Percentiles rank a stretch among this genome's conserved stretches.
Evolutionary conservation across 1,140 invertebrate genomes (phyloP).

Genomic region (Thereuonema tuberculata): DNA sequence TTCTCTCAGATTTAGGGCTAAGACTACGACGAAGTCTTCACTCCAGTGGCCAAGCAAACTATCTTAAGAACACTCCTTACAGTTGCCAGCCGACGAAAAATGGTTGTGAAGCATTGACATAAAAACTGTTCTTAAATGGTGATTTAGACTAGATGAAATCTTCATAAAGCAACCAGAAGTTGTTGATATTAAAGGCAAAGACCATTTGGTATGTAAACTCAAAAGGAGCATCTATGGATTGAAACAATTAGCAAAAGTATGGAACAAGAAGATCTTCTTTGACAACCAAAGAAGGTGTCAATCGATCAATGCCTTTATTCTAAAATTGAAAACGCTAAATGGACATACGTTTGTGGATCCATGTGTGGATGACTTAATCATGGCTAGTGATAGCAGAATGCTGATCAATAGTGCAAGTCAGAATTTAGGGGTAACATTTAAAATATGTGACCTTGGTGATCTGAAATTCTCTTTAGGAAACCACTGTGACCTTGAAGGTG

Average conservation of each 20-base stretch:
- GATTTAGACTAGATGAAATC: slow-evolving; percentile 30
- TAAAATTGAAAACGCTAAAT: neutral
- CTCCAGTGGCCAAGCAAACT: too few relatives aligned
- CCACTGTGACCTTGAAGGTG: slow-evolving; percentile 2
- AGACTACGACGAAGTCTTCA: too few relatives aligned
- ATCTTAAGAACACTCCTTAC: too few relatives aligned
- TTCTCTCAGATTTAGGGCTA: too few relatives aligned
- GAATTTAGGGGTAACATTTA: neutral
- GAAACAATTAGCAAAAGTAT: slow-evolving; percentile 24
- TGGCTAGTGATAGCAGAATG: neutral
- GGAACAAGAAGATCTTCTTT: slow-evolving; percentile 25
- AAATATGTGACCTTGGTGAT: neutral
- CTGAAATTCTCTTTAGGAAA: neutral
- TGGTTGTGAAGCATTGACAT: too few relatives aligned
- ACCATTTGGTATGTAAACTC: slow-evolving; percentile 21
- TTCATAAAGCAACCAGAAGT: slow-evolving; percentile 30
- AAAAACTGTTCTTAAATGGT: too few relatives aligned
- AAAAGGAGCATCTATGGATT: slow-evolving; percentile 26
- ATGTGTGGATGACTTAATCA: neutral
- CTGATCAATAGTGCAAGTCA: neutral
- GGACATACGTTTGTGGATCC: neutral
- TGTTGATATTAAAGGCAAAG: slow-evolving; percentile 3
- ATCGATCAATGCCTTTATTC: neutral
- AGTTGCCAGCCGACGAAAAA: too few relatives aligned
- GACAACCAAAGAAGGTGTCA: slow-evolving; percentile 17